Conservation (phyloP, 2,797 vertebrate genomes). For the Poeciliopsis gracilis region DNA sequence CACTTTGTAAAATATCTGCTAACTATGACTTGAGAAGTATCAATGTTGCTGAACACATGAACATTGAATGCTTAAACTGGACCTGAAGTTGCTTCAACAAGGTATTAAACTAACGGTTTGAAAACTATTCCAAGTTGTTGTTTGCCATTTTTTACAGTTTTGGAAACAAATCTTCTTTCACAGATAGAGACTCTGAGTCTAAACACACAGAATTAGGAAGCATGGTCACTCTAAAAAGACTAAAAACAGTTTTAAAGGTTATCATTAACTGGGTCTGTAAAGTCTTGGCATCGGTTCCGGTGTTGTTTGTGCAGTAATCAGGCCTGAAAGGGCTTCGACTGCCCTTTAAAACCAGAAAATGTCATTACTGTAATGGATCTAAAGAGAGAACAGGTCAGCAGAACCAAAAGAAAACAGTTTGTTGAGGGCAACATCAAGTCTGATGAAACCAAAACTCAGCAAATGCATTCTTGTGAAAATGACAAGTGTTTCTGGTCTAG, state of each 20-base stretch:
- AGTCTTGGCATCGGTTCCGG: constrained; percentile 17
- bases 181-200: neutral
- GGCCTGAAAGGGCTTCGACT: constrained; percentile 16
- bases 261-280: constrained; percentile 10
- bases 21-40: neutral
- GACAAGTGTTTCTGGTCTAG: too few species aligned
- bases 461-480: neutral
- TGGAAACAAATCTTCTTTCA: too few species aligned
- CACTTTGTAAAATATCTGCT: neutral
- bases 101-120: too few species aligned
- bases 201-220: neutral
- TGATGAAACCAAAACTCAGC: constrained; percentile 9
- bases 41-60: neutral
- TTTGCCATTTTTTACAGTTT: too few species aligned
- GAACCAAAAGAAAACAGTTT: constrained; percentile 12
- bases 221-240: constrained; percentile 25
- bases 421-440: constrained; percentile 10
- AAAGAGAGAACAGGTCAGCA: constrained; percentile 22
- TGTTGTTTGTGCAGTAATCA: neutral
- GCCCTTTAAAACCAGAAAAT: constrained; percentile 15
- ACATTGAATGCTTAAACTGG: too few species aligned
- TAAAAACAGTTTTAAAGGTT: constrained; percentile 35
- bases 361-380: constrained; percentile 4
- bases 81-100: too few species aligned
- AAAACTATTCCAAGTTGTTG: too few species aligned